Evolutionary conservation across 2,888 invertebrate genomes (phyloP).

Genomic region (Doris montereyensis): DNA sequence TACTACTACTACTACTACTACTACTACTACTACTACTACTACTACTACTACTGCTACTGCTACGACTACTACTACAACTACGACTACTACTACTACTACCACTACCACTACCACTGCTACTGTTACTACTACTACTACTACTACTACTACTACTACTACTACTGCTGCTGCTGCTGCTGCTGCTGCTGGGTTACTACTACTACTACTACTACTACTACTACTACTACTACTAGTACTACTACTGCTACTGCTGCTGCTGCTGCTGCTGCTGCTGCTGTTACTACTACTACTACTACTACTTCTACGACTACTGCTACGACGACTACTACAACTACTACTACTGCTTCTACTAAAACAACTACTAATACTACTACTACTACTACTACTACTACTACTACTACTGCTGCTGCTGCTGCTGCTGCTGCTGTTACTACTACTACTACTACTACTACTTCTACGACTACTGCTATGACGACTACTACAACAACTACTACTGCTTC

Average conservation of each 20-base stretch:
- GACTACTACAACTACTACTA: too few relatives aligned
- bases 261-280: background rate
- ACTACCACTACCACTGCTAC: background rate
- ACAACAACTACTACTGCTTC: too few relatives aligned
- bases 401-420: constrained; percentile 12
- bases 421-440: background rate
- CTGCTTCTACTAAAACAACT: too few relatives aligned
- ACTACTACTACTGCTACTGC: too few relatives aligned
- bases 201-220: background rate
- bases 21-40: background rate
- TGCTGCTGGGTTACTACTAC: too few relatives aligned
- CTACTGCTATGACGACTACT: too few relatives aligned
- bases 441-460: too few relatives aligned
- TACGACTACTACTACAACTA: too few relatives aligned
- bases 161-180: constrained; percentile 8
- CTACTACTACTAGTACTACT: constrained; percentile 5
- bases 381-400: background rate
- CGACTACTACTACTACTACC: too few relatives aligned
- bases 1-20: background rate
- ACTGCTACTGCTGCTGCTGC: constrained; percentile 1
- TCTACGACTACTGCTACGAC: too few relatives aligned
- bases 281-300: constrained; percentile 8
- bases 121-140: background rate
- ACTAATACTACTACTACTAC: too few relatives aligned
- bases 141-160: background rate